Evolutionary conservation across 2,113 vertebrate genomes (phyloP).

Genomic region (Crotophaga sulcirostris): DNA sequence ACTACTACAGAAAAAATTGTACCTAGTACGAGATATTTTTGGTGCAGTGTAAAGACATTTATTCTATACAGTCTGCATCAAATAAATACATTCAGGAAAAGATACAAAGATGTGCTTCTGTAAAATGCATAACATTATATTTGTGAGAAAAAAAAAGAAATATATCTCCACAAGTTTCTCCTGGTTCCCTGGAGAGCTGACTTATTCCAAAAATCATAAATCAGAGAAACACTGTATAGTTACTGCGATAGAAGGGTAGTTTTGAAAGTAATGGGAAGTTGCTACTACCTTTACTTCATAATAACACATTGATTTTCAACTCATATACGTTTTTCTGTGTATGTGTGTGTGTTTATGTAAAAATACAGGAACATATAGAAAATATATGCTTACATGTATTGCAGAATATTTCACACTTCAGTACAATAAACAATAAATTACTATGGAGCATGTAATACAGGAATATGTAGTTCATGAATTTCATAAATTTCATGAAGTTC

Average conservation of each 20-base stretch:
- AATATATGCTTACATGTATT: background rate
- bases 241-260: background rate
- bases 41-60: background rate
- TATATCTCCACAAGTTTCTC: background rate
- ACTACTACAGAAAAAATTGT: background rate
- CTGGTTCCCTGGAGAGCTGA: background rate
- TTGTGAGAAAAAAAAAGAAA: background rate
- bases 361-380: background rate
- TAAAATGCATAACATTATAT: background rate
- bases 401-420: background rate
- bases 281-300: background rate
- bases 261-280: background rate
- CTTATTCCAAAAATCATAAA: background rate
- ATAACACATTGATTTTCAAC: background rate
- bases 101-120: background rate
- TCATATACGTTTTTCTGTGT: background rate
- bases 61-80: background rate
- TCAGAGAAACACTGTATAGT: background rate
- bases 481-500: too few species aligned
- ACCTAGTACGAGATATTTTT: background rate
- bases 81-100: background rate
- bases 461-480: background rate
- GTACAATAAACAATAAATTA: background rate
- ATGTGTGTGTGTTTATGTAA: background rate
- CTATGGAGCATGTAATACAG: background rate